Percentiles rank a stretch among this genome's conserved stretches.
phyloP scores from a whole-genome alignment of 2,888 invertebrate species.

The Tinea pellionella region DNA sequence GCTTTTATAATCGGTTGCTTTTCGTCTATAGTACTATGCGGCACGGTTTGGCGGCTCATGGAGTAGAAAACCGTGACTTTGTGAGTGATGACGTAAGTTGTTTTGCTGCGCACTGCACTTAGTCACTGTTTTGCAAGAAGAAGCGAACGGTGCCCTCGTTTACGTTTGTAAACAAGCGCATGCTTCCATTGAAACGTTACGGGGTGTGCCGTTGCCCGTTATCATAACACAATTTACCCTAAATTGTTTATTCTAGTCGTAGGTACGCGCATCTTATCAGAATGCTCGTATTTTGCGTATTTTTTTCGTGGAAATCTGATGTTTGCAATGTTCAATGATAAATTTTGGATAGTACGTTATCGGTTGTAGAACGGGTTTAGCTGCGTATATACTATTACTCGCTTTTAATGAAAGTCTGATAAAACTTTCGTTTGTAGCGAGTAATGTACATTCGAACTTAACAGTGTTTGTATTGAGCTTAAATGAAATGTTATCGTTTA shows the following conservation, averaged over 20 bases:
- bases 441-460: background rate
- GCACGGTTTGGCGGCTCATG: too few species aligned
- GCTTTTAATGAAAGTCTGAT: background rate
- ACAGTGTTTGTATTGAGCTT: background rate
- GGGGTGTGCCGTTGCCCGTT: slow-evolving; percentile 5
- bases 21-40: too few species aligned
- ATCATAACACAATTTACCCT: too few species aligned
- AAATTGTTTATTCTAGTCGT: background rate
- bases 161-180: slow-evolving; percentile 46
- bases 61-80: background rate
- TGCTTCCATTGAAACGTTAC: slow-evolving; percentile 4
- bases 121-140: slow-evolving; percentile 57
- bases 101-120: slow-evolving; percentile 44
- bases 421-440: background rate
- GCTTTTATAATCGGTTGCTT: too few species aligned
- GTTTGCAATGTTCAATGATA: background rate
- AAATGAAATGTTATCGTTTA: background rate
- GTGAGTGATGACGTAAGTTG: slow-evolving; percentile 45
- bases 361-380: background rate
- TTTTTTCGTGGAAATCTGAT: background rate
- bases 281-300: background rate
- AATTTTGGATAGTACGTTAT: background rate
- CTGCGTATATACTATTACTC: background rate
- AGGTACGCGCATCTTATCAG: background rate
- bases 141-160: slow-evolving; percentile 28